Percentiles rank a stretch among this genome's conserved stretches.
Evolutionary conservation across 2,797 vertebrate species (phyloP).

Genomic region (Xenentodon cancila): DNA sequence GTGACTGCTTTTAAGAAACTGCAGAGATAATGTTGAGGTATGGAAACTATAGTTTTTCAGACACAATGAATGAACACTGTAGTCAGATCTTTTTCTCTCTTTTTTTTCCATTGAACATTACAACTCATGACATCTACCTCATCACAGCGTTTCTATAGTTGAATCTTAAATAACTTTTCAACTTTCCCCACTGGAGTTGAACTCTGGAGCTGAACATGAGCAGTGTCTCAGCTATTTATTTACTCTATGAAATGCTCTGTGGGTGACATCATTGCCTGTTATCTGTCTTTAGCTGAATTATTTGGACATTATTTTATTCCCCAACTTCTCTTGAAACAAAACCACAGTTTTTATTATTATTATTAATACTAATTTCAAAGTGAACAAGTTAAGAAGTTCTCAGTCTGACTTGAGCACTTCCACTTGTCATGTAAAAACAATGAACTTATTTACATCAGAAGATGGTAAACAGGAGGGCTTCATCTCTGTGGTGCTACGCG

Average conservation of each 20-base stretch:
- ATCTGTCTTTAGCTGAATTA: constrained; percentile 15
- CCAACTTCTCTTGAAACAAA: constrained; percentile 8
- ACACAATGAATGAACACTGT: constrained; percentile 41
- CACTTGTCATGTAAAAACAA: constrained; percentile 1
- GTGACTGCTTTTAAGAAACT: constrained; percentile 31
- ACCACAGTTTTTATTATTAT: neutral
- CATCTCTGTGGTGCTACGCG: constrained; percentile 17
- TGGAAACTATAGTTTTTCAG: constrained; percentile 34
- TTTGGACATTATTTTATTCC: constrained; percentile 10
- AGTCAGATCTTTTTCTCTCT: constrained; percentile 39
- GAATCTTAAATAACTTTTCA: constrained; percentile 42
- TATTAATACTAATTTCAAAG: constrained; percentile 23
- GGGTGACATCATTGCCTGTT: constrained; percentile 19
- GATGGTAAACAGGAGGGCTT: constrained; percentile 4
- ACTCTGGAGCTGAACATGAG: constrained; percentile 5
- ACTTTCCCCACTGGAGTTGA: constrained; percentile 12
- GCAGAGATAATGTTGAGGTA: constrained; percentile 19
- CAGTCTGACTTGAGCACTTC: constrained; percentile 16
- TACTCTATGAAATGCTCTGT: constrained; percentile 33
- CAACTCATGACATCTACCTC: constrained; percentile 77
- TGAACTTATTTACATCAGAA: constrained; percentile 16
- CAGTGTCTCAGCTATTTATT: constrained; percentile 42
- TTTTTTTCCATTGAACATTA: constrained; percentile 44
- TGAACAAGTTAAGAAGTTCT: constrained; percentile 9
- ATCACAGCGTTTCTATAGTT: constrained; percentile 48